Conservation (phyloP, 2,113 vertebrate genomes). For the Ptyas mucosa region DNA sequence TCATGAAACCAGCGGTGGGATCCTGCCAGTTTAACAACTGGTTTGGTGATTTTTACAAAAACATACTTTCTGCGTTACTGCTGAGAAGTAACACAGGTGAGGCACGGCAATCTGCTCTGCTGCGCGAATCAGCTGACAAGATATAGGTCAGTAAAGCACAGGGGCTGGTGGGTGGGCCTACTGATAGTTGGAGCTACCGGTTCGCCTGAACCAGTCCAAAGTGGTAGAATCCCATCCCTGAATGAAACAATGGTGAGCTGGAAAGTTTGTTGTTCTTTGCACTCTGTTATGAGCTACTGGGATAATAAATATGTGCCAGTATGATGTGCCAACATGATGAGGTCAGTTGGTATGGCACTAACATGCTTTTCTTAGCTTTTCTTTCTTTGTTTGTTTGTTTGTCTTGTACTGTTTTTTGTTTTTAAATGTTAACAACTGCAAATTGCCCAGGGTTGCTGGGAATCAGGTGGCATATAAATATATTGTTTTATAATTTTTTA, state of each 20-base stretch:
- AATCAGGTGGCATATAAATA: background rate
- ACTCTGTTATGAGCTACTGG: background rate
- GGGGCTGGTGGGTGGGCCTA: no score
- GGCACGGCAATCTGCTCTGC: no score
- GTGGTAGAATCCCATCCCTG: no score
- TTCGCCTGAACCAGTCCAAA: no score
- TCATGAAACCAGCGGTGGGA: background rate
- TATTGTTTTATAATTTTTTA: background rate
- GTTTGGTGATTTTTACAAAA: no score
- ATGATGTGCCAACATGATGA: background rate
- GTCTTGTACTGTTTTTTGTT: background rate
- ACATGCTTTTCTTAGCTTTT: background rate
- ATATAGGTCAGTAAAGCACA: no score
- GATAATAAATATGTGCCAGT: background rate
- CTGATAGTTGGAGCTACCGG: no score
- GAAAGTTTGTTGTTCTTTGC: slow-evolving; percentile 16
- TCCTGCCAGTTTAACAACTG: no score
- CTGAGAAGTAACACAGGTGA: no score
- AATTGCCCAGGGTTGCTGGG: background rate
- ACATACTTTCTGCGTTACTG: no score
- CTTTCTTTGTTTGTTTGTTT: background rate
- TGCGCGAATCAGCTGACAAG: no score
- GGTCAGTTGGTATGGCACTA: background rate
- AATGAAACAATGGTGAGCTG: background rate
- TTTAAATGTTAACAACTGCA: background rate